These are phyloP conservation scores for Allacma fusca DNA, from an alignment of 2,888 invertebrate genomes.

Conservation along the genomic window DNA sequence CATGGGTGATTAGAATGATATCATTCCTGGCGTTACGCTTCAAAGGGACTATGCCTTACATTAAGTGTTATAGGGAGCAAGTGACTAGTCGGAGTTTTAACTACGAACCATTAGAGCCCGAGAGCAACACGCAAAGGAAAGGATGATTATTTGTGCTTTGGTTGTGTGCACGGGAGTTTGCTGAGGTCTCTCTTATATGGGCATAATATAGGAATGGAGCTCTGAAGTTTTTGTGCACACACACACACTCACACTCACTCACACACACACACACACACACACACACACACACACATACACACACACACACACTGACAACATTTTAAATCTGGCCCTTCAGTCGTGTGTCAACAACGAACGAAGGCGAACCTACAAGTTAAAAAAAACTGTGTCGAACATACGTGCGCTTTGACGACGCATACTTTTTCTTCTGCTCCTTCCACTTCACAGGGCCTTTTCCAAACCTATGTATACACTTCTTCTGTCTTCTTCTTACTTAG, in stretches of 20 bases:
- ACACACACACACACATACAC: too few species aligned
- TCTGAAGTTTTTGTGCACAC: slow-evolving; percentile 22
- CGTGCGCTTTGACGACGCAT: slow-evolving; percentile 28
- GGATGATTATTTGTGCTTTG: neutral
- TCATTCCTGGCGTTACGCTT: too few species aligned
- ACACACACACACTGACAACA: slow-evolving; percentile 35
- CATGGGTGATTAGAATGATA: too few species aligned
- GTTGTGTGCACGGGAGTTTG: neutral
- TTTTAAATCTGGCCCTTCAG: slow-evolving; percentile 43
- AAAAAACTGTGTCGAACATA: slow-evolving; percentile 13
- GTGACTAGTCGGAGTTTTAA: neutral
- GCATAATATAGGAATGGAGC: too few species aligned
- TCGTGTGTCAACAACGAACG: slow-evolving; percentile 40
- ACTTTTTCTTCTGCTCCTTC: slow-evolving; percentile 22
- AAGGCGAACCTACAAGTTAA: slow-evolving; percentile 27
- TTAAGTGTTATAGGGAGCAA: neutral
- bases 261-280: too few species aligned
- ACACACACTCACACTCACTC: too few species aligned
- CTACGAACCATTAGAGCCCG: neutral
- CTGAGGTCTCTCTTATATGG: neutral
- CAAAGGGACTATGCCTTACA: too few species aligned
- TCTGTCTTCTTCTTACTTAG: too few species aligned
- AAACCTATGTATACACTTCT: too few species aligned
- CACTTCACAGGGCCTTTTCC: neutral
- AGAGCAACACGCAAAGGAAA: neutral